phyloP scores from a whole-genome alignment of 2,113 vertebrate species.

The Zosterops lateralis region DNA sequence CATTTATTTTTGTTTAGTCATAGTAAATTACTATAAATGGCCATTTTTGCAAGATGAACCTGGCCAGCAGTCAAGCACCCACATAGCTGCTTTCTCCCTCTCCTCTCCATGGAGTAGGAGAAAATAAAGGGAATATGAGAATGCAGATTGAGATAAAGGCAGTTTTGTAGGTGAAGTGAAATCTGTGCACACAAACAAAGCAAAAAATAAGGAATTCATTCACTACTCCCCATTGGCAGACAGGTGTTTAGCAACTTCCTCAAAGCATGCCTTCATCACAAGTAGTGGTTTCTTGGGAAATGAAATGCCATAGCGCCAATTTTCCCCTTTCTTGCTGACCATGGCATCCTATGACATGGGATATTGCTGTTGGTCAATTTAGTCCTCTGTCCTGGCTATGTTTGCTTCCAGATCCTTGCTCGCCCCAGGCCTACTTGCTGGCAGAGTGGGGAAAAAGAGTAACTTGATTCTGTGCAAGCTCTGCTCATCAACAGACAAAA shows the following conservation, averaged over 20 bases:
- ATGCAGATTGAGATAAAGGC: not conserved
- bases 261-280: accelerated
- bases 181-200: not conserved
- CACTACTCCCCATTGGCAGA: not conserved
- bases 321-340: not conserved
- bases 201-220: not conserved
- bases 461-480: accelerated
- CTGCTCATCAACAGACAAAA: not conserved
- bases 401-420: not conserved
- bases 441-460: not conserved
- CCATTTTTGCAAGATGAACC: not conserved
- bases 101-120: not conserved
- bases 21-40: not conserved
- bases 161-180: not conserved
- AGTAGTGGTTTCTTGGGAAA: not conserved
- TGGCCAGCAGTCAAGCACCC: not conserved
- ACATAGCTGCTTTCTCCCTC: not conserved
- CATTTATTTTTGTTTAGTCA: conserved; percentile 41
- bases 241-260: not conserved
- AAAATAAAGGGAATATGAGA: not conserved
- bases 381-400: not conserved
- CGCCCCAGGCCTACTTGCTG: not conserved
- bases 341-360: too few species aligned
- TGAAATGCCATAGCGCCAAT: not conserved
- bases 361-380: not conserved